Conservation (phyloP, 2,888 invertebrate genomes). For the Lycaena phlaeas region DNA sequence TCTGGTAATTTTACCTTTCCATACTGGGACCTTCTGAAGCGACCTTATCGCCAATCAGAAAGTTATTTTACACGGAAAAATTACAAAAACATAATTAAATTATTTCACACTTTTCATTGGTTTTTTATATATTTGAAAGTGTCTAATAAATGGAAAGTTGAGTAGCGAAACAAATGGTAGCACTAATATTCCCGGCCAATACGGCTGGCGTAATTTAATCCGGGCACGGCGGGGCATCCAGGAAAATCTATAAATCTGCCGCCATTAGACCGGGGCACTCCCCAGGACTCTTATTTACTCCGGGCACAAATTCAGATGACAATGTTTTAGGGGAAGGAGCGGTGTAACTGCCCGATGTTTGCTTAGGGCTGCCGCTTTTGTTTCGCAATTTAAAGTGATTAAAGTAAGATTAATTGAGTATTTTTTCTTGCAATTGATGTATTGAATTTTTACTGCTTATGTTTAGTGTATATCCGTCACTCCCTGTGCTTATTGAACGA, state of each 20-base stretch:
- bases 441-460: too few relatives aligned
- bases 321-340: constrained; percentile 72
- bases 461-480: too few relatives aligned
- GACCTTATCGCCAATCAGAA: too few relatives aligned
- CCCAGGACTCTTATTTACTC: constrained; percentile 72
- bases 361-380: constrained; percentile 40
- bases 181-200: constrained; percentile 68
- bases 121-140: not conserved
- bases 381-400: not conserved
- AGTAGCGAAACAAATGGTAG: constrained; percentile 60
- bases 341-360: constrained; percentile 54
- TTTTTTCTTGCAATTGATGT: too few relatives aligned
- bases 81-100: too few relatives aligned
- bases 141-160: constrained; percentile 43
- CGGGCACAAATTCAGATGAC: constrained; percentile 73
- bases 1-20: too few relatives aligned
- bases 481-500: too few relatives aligned
- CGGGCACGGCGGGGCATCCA: constrained; percentile 61
- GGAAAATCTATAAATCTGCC: constrained; percentile 74
- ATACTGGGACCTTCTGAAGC: too few relatives aligned
- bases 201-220: constrained; percentile 69
- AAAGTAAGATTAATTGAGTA: not conserved
- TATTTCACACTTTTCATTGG: too few relatives aligned
- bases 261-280: constrained; percentile 64
- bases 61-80: too few relatives aligned